A percentile compares a stretch with the other conserved stretches of the same genome.
Evolutionary conservation across 2,113 vertebrate genomes (phyloP).

Genomic region (Rhizomys pruinosus): DNA sequence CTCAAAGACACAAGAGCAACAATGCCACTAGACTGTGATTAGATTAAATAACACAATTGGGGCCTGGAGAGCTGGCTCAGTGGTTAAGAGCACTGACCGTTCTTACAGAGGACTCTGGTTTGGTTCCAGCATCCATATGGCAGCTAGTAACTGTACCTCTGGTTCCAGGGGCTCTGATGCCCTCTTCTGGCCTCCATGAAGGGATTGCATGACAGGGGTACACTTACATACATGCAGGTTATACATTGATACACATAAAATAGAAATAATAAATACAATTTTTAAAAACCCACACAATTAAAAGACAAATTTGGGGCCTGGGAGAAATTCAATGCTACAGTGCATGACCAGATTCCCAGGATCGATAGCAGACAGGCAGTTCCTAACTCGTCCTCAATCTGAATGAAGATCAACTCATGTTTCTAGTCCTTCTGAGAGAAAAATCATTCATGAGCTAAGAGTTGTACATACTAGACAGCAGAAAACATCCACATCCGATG

Average conservation of each 20-base stretch:
- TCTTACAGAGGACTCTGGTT: too few species aligned
- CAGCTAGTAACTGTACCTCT: too few species aligned
- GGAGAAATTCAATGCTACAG: neutral
- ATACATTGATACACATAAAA: too few species aligned
- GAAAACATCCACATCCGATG: neutral
- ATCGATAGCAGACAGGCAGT: neutral
- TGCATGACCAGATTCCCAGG: neutral
- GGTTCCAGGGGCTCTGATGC: too few species aligned
- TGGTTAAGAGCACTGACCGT: too few species aligned
- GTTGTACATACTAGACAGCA: neutral
- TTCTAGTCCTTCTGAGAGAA: neutral
- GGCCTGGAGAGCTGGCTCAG: too few species aligned
- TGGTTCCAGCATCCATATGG: too few species aligned
- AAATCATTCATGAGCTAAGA: neutral
- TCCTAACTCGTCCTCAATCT: neutral
- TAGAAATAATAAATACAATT: too few species aligned
- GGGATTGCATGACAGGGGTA: too few species aligned
- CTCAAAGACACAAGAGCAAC: neutral
- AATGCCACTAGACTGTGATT: neutral
- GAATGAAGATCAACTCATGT: neutral
- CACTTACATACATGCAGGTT: too few species aligned
- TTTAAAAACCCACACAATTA: neutral
- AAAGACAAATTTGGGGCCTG: neutral
- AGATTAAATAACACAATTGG: neutral
- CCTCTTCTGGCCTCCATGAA: too few species aligned